A percentile compares a stretch with the other conserved stretches of the same genome.
These are phyloP conservation scores for Dioctria rufipes DNA, from an alignment of 2,888 invertebrate genomes.

Conservation along the genomic window DNA sequence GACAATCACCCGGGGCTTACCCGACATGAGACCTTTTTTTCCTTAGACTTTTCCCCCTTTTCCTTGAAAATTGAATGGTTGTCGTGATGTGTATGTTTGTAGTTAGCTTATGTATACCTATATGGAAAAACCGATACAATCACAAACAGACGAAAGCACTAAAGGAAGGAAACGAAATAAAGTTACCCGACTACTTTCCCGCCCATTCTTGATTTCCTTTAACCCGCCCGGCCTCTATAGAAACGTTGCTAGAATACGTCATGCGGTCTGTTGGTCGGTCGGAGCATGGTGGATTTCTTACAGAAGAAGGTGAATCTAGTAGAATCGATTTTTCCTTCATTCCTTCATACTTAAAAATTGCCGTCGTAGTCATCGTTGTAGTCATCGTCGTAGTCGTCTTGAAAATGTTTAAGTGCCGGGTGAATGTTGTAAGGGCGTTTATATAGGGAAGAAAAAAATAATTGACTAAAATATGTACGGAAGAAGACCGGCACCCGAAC, in stretches of 20 bases:
- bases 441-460: not conserved
- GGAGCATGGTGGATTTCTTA: not conserved
- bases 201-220: not conserved
- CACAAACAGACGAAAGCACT: slow-evolving; percentile 40
- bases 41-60: not conserved
- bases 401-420: slow-evolving; percentile 31
- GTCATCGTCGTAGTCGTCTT: slow-evolving; percentile 5
- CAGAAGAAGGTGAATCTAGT: slow-evolving; percentile 13
- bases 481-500: not conserved
- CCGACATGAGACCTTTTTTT: not conserved
- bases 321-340: slow-evolving; percentile 31
- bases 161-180: slow-evolving; percentile 43
- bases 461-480: not conserved
- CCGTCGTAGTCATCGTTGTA: too few relatives aligned
- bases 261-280: not conserved
- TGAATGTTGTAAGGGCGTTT: not conserved
- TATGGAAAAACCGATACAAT: not conserved
- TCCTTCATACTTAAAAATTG: not conserved
- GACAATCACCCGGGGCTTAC: slow-evolving; percentile 1
- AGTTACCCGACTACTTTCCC: not conserved
- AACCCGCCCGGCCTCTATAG: not conserved
- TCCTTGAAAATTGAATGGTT: not conserved
- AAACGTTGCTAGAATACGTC: slow-evolving; percentile 35
- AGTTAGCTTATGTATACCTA: not conserved
- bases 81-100: not conserved